Evolutionary conservation across 2,888 invertebrate species (phyloP), one percentile per base, ranked within the genome.

Genomic region (Hermodice carunculata): DNA sequence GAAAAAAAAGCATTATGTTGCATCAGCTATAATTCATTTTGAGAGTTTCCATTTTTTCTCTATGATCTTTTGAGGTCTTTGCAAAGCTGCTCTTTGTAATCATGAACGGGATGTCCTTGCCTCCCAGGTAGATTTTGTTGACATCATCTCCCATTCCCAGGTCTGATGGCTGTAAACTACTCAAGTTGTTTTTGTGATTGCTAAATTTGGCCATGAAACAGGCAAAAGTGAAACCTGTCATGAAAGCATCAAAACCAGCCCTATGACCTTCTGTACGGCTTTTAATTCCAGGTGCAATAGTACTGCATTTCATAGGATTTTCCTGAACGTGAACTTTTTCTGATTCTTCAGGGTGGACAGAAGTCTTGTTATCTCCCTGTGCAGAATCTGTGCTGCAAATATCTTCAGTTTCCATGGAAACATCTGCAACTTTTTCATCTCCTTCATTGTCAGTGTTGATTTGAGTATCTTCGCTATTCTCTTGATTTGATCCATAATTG

Each of bases 171-270:
- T 34, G n/a, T 17, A 37, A 48, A 14, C 63, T 43, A 1, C 51
- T 40, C 0, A 31, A 17, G 32, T 42, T 29, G 5, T 19, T 43
- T 31, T 48, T 49, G 6, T 51, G 46, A 43, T 68, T 69, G 0
- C 74, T 70, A 51, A 74, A 73, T 43, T 76, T 69, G 11, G 73
- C 61, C 3, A 81, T 34, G 59, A 79, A 81, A 28, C 71, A 73
- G 3, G 85, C 81, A 73, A 86, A 81, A 37, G 80, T 77, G 66
- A 81, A 86, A 3, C 86, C 87, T 17, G 87, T 87, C 87, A 87
- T 87, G 67, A 87, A 87, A 1, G 87, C 85, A 77, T 87, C 87
- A 76, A 81, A 86, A 0, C 87, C 87, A 46, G 87, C 86, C 19
- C 86, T 68, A 73, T 87, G 87, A 29, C 83, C 80, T 4, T 80